These are phyloP conservation scores for Channallabes apus DNA, from an alignment of 2,797 vertebrate species.

Conservation along the genomic window DNA sequence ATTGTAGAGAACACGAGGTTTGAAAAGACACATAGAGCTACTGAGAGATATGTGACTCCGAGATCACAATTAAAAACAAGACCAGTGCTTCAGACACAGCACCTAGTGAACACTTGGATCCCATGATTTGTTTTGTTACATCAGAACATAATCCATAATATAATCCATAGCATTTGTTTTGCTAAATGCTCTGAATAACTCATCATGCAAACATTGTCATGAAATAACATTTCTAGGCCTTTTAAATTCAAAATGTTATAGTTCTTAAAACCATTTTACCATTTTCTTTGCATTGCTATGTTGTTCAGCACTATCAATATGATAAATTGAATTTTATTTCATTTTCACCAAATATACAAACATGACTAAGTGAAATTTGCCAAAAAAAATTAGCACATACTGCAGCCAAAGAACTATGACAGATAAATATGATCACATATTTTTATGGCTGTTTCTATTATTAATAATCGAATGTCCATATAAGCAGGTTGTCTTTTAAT, in stretches of 20 bases:
- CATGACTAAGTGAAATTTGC: no score
- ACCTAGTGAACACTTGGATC: not conserved
- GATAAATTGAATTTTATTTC: no score
- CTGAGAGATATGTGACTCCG: not conserved
- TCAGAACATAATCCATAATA: not conserved
- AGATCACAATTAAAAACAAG: not conserved
- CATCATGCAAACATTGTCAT: not conserved
- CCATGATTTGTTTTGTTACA: not conserved
- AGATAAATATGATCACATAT: no score
- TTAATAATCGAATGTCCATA: no score
- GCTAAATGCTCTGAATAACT: not conserved
- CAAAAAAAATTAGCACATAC: no score
- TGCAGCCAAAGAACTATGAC: no score
- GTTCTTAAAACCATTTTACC: no score
- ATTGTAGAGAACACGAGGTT: not conserved
- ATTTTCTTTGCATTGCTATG: no score
- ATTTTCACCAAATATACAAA: no score
- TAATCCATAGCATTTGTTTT: not conserved
- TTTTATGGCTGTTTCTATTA: no score
- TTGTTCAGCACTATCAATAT: no score
- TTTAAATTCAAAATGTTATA: not conserved
- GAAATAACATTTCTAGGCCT: not conserved
- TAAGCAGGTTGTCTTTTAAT: no score
- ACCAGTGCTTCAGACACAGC: not conserved
- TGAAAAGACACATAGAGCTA: not conserved